Conservation (phyloP, 92 coral and sea anemone genomes). For the Actinernus sp. region DNA sequence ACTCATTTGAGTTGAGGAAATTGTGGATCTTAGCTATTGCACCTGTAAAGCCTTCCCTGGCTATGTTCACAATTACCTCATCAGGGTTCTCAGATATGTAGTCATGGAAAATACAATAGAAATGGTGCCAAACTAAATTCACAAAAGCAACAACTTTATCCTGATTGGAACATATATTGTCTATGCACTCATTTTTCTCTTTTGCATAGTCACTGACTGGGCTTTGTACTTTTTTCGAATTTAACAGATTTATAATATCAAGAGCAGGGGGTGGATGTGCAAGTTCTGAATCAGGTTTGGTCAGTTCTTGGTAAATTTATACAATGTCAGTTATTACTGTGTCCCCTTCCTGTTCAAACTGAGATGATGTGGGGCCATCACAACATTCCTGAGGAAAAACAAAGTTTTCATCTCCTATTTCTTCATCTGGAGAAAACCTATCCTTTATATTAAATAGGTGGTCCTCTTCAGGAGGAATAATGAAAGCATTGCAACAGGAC, state of each 20-base stretch:
- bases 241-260: background rate
- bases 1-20: background rate
- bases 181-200: background rate
- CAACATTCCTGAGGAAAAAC: background rate
- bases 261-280: constrained; percentile 4
- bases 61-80: background rate
- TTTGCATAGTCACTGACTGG: constrained; percentile 3
- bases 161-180: background rate
- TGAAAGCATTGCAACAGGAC: constrained; percentile 10
- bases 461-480: background rate
- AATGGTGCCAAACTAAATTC: background rate
- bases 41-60: background rate
- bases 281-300: constrained; percentile 19
- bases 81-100: background rate
- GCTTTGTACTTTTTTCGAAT: constrained; percentile 5
- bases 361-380: constrained; percentile 10
- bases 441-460: constrained; percentile 9
- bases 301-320: constrained; percentile 2
- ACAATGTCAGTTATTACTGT: constrained; percentile 3
- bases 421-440: background rate
- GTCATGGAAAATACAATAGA: background rate
- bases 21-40: background rate
- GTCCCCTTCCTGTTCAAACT: constrained; percentile 3
- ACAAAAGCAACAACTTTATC: background rate
- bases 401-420: background rate